Evolutionary conservation across 1,140 invertebrate genomes (phyloP), one percentile per base, ranked within the genome.

Genomic region (Danaus melanippus): DNA sequence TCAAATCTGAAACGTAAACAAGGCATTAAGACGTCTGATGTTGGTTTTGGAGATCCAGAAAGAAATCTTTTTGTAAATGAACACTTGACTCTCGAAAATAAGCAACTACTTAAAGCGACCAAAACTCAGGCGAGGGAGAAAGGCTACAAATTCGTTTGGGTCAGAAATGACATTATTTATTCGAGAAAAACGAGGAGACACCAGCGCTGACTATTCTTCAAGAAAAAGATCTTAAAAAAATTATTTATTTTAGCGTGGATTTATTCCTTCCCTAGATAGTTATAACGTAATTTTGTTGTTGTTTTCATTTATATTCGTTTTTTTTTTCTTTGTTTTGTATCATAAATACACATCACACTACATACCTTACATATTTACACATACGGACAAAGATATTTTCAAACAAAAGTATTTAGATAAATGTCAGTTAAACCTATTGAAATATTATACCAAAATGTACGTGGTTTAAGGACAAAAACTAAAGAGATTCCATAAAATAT

Each of bases 401-500:
- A n/a, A n/a, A n/a, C n/a, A n/a, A n/a, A n/a, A n/a, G n/a, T n/a
- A n/a, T n/a, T n/a, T n/a, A n/a, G n/a, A n/a, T n/a, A n/a, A 21
- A 21, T 21, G 17, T 21, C 17, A 21, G 46, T 41, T 50, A 50
- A 39, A 39, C n/a, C 39, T 9, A 44, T 58, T 47, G 44, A 52
- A 44, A 49, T 66, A 42, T 54, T 62, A 15, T 66, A 62, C 11
- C 57, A 66, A 45, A 66, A 66, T 44, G 60, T 62, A 12, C 55
- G 64, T 15, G 63, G 63, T 10, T 52, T 62, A 43, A 17, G 63
- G 9, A 66, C 64, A 10, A 66, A 66, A 50, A 63, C 60, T 8
- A 46, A 47, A 6, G 17, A 60, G 41, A 51, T 60, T 44, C 17
- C 2, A 21, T 5, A 21, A 21, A 21, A 21, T 21, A 21, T 21